Percentiles rank a stretch among this genome's conserved stretches.
Conservation (phyloP, 1,140 invertebrate genomes). For the Heliconius nattereri region DNA sequence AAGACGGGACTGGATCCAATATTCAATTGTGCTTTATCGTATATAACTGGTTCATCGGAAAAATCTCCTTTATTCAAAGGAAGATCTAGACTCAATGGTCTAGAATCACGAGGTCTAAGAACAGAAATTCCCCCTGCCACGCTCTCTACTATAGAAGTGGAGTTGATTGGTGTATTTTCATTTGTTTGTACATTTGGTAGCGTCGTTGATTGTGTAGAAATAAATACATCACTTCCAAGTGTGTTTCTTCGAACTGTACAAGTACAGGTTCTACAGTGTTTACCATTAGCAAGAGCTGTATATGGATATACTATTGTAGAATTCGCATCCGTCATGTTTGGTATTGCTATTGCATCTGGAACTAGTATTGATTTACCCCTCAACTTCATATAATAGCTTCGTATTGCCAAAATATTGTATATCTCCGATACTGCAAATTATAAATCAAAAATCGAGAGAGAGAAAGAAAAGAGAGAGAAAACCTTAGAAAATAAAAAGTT, state of each 20-base stretch:
- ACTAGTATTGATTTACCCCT: constrained; percentile 43
- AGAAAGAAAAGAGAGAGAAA: too few relatives aligned
- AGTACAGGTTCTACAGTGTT: not conserved
- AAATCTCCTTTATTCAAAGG: constrained; percentile 15
- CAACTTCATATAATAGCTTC: constrained; percentile 44
- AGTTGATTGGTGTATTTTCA: not conserved
- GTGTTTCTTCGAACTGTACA: not conserved
- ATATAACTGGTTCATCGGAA: constrained; percentile 38
- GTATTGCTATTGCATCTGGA: not conserved
- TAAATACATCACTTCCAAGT: not conserved
- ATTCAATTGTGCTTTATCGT: constrained; percentile 39
- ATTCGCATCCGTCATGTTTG: not conserved
- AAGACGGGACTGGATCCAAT: constrained; percentile 40
- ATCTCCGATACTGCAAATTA: constrained; percentile 44
- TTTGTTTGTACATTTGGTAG: not conserved
- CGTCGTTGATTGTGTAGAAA: not conserved
- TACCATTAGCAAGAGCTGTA: not conserved
- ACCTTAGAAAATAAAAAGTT: too few relatives aligned
- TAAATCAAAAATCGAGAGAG: not conserved
- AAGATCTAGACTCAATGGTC: not conserved
- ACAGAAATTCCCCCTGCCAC: not conserved
- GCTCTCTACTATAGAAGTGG: not conserved
- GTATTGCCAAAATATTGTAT: constrained; percentile 46
- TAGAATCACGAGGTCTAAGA: not conserved
- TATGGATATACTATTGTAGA: not conserved